Evolutionary conservation across 1,140 invertebrate species (phyloP), one percentile per base, ranked within the genome.

Genomic region (Stegodyphus dumicola): DNA sequence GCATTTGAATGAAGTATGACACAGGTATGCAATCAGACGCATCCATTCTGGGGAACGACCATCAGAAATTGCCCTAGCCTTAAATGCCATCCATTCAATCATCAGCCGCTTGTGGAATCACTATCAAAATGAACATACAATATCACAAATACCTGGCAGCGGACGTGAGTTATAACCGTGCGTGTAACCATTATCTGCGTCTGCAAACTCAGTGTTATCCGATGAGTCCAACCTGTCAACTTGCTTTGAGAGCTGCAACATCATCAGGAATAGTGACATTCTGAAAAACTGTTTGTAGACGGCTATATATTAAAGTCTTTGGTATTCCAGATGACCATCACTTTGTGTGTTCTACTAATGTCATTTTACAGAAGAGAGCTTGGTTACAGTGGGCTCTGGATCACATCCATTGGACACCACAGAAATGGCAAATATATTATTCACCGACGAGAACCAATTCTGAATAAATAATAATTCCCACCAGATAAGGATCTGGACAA

Each of bases 51-150:
- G 15, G 9, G 56, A 15, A 60, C 5, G 9, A 9, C 9, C 5
- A 5, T 15, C 56, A 5, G 4, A 15, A 0, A 5, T 2, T 7
- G 13, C 33, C 33, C 33, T 10, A 1, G 17, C 17, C 66, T 67
- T 18, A 67, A 67, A 67, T 18, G 66, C 6, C 11, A 67, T 5
- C 66, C 66, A 2, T 67, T 7, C 6, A 6, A 1, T 67, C 6
- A 67, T 67, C 66, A 67, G 17, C 6, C 66, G 1, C 11, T 67
- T 67, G 17, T 18, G 6, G 6, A 67, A 67, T 6, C 2, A 6
- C 66, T 67, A 67, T 67, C 66, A 67, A 67, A 67, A 67, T 67
- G 17, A 67, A 67, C 56, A 33, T 33, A 33, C 1, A 60, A 15
- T 60, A n/a, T n/a, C 17, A 18, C 66, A 67, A 18, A 67, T 10